Evolutionary conservation across 2,888 invertebrate genomes (phyloP), one percentile per base, ranked within the genome.

Genomic region (Unio pictorum): DNA sequence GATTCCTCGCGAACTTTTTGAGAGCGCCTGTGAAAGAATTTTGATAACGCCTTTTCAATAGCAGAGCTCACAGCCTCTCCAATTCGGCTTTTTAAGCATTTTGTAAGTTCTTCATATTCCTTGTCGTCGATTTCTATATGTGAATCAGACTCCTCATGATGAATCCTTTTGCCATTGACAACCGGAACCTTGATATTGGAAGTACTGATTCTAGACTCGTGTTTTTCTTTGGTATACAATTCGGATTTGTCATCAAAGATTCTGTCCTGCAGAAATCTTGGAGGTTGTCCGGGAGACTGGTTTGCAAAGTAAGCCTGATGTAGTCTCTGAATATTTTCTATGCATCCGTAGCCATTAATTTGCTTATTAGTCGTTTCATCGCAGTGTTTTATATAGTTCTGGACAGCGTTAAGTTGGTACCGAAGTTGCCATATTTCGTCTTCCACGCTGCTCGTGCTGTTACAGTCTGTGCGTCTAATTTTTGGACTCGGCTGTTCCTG

Each of bases 331-430:
- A 74, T 75, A 64, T 80, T 69, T 63, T 77, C 74, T 71, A 77
- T 73, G 20, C 73, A 67, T 58, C 62, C 70, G 55, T 65, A 76
- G 23, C 77, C 73, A 64, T 75, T 74, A 63, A 75, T 60, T 61
- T 73, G 77, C 63, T 75, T 77, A 34, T 71, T 73, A 28, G 73
- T 58, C 26, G 63, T 56, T 61, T 82, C 79, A 55, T 80, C 78
- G 89, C 95, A 95, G 84, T 96, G 91, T 90, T 96, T 95, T 88
- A 94, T 93, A 90, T 96, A 96, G 89, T 96, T 95, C 91, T 95
- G 96, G 94, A 97, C 96, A 89, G 94, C 95, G 18, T 95, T 95
- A 72, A 96, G 91, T 90, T 96, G 95, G 87, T 96, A 95, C 91
- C 96, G 95, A 93, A 97, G 94, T 72, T 94, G 94, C 84, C 95